Base-by-base conservation (phyloP, 1,140 invertebrate genomes). In the Trypoxylus dichotomus region DNA sequence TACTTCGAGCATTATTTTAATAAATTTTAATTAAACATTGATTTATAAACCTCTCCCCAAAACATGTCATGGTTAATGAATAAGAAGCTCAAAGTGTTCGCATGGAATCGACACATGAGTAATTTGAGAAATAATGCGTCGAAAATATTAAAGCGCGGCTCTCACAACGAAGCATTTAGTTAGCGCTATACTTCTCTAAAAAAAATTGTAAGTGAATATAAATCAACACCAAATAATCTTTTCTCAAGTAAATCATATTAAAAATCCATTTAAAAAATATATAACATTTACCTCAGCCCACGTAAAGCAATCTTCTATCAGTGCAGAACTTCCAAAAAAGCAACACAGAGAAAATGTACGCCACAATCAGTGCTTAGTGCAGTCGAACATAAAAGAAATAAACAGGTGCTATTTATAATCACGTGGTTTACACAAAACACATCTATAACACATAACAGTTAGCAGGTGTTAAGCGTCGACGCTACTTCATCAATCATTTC, bases 351-450 rank as follows among this genome's bases (percentile, higher is more conserved):
- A 68, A 68, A 29, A 68, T 29, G 24, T 25, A 68, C 60, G 27
- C 25, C 60, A 68, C 60, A 68, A 68, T 27, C 60, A 68, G 60
- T 68, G 60, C 60, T 68, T 29, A 68, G 60, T 68, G 60, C 60
- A 68, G 24, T 68, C 21, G 11, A 68, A 68, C 27, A 68, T 27
- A 68, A 24, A 54, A n/a, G n/a, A 68, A 24, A 24, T 27, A 24
- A 68, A 68, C 60, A 68, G 60, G 60, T 68, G 60, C 60, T 68
- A 21, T 68, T 24, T 68, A 68, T 68, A 68, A 68, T 68, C 60
- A 68, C 60, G 60, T 68, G 60, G 60, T 68, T 68, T 68, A 68
- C 60, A 68, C 27, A 24, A 27, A 68, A 68, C 60, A 68, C 60
- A 68, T 68, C 27, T 68, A 63, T 27, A 68, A 68, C 60, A 68